A percentile compares a stretch with the other conserved stretches of the same genome.
These are phyloP conservation scores for Cheilosia urbana DNA, from an alignment of 2,888 invertebrate genomes.

Conservation along the genomic window DNA sequence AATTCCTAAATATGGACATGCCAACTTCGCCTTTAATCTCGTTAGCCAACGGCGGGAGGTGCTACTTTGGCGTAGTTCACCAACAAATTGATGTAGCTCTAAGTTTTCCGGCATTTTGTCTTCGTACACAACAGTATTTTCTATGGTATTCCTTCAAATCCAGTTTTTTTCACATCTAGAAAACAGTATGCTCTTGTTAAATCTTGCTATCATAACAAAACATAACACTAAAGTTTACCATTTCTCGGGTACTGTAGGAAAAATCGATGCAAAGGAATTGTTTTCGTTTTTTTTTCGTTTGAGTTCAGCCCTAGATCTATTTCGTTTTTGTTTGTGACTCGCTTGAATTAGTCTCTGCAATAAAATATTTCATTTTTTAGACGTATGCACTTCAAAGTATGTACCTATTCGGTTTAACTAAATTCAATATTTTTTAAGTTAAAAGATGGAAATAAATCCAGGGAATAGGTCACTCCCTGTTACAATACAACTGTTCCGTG, in stretches of 20 bases:
- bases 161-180: conserved; percentile 31
- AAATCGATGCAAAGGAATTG: conserved; percentile 60
- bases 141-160: background rate
- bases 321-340: conserved; percentile 1
- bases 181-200: background rate
- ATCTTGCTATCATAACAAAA: background rate
- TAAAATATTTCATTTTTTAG: conserved; percentile 12
- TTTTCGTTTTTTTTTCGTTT: conserved; percentile 22
- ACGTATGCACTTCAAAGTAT: background rate
- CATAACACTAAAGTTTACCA: conserved; percentile 40
- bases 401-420: background rate
- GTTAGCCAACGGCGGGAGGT: conserved; percentile 80
- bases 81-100: conserved; percentile 92
- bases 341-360: background rate
- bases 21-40: conserved; percentile 82
- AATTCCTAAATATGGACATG: conserved; percentile 92
- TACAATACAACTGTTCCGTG: conserved; percentile 35
- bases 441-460: conserved; percentile 6
- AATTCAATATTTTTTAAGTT: background rate
- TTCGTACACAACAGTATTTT: background rate
- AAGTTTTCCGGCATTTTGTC: conserved; percentile 89
- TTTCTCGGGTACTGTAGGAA: conserved; percentile 54
- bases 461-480: conserved; percentile 55
- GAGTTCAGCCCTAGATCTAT: background rate
- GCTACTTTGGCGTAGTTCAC: conserved; percentile 83